Conservation (phyloP, 2,888 invertebrate genomes). For the Notodonta ziczac region DNA sequence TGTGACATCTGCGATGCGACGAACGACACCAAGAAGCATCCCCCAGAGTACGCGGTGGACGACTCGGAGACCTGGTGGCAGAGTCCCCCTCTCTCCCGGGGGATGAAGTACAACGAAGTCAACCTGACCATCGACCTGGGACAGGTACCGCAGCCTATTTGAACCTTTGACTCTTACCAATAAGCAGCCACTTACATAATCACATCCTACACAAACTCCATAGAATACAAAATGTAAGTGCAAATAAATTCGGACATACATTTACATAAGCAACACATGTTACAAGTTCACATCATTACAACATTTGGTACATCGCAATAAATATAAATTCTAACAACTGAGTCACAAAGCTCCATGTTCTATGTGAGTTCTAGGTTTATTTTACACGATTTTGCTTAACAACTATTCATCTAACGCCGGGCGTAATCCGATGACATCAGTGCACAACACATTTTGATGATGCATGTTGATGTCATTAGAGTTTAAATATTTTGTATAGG, state of each 20-base stretch:
- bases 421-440: neutral
- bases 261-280: too few species aligned
- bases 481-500: neutral
- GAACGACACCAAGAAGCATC: conserved; percentile 91
- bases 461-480: neutral
- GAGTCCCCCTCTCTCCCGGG: conserved; percentile 98
- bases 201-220: too few species aligned
- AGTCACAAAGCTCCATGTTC: too few species aligned
- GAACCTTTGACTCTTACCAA: neutral
- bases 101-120: conserved; percentile 98
- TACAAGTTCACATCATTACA: too few species aligned
- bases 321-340: too few species aligned
- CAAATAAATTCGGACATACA: too few species aligned
- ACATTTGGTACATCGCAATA: too few species aligned
- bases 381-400: too few species aligned
- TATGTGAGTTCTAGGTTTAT: too few species aligned
- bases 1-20: conserved; percentile 96
- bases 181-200: too few species aligned
- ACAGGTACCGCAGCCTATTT: conserved; percentile 88
- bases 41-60: conserved; percentile 96
- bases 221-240: too few species aligned
- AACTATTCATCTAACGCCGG: neutral
- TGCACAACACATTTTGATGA: neutral
- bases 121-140: conserved; percentile 98
- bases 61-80: conserved; percentile 99